These are phyloP conservation scores for Sternarchorhynchus goeldii DNA, from an alignment of 2,797 vertebrate genomes.

Conservation along the genomic window DNA sequence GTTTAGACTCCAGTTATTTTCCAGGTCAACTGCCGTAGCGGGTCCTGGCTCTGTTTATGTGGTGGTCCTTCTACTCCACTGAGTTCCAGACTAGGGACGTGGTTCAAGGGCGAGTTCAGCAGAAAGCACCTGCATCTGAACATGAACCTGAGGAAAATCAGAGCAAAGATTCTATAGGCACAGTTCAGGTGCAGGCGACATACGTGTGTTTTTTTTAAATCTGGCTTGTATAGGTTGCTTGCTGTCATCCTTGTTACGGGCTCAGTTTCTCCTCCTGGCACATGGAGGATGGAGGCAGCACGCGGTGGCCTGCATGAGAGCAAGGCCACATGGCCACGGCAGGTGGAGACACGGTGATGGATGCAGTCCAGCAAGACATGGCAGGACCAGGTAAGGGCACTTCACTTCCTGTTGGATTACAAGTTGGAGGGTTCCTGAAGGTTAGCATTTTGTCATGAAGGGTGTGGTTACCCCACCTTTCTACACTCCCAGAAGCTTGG, in stretches of 20 bases:
- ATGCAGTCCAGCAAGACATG: constrained; percentile 39
- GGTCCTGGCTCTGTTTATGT: background rate
- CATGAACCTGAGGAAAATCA: no score
- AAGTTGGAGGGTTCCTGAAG: constrained; percentile 32
- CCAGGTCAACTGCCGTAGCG: background rate
- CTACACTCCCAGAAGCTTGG: constrained; percentile 9
- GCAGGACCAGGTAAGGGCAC: constrained; percentile 32
- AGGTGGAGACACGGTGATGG: constrained; percentile 43
- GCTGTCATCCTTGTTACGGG: constrained; percentile 1
- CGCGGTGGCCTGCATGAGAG: constrained; percentile 27
- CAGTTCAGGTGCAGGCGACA: no score
- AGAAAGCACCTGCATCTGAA: no score
- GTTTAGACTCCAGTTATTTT: background rate
- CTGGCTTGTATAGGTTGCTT: background rate
- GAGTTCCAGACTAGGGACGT: background rate
- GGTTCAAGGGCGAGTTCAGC: background rate
- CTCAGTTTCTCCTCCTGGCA: background rate
- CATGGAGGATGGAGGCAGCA: background rate
- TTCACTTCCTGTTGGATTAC: constrained; percentile 36
- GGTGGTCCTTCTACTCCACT: background rate
- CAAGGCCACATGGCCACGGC: constrained; percentile 9
- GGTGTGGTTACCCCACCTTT: constrained; percentile 6
- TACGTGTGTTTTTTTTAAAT: constrained; percentile 7
- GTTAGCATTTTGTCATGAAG: constrained; percentile 16
- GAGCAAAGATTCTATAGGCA: no score